Percentiles rank a stretch among this genome's conserved stretches.
Evolutionary conservation across 2,797 vertebrate species (phyloP).

Genomic region (Chaetodon trifasciatus): DNA sequence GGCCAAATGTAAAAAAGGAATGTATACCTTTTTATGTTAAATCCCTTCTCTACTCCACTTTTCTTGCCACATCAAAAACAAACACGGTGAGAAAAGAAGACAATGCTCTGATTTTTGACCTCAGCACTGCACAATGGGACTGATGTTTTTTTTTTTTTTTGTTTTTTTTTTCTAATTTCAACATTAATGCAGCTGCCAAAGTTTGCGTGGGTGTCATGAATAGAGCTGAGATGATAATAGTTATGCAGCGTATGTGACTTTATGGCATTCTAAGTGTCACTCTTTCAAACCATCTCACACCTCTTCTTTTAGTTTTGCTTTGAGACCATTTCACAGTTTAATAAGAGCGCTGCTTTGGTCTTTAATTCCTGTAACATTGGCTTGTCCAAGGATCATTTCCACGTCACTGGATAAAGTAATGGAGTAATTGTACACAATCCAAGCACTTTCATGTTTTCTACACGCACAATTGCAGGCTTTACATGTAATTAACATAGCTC

Average conservation of each 20-base stretch:
- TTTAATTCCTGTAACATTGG: constrained; percentile 40
- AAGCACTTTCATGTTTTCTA: constrained; percentile 66
- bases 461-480: constrained; percentile 71
- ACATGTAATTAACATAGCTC: constrained; percentile 75
- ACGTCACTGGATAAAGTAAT: constrained; percentile 60
- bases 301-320: constrained; percentile 6
- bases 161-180: neutral
- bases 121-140: neutral
- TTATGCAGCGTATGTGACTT: neutral
- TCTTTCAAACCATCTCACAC: neutral
- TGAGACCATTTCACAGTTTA: constrained; percentile 17
- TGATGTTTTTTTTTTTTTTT: neutral
- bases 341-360: constrained; percentile 5
- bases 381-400: constrained; percentile 59
- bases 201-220: neutral
- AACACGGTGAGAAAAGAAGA: constrained; percentile 19
- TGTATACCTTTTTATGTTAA: too few species aligned
- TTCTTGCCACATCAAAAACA: neutral
- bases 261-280: neutral
- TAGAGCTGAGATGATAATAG: constrained; percentile 5
- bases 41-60: too few species aligned
- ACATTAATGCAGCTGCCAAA: constrained; percentile 15
- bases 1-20: too few species aligned
- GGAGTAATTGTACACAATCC: constrained; percentile 58
- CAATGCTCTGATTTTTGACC: constrained; percentile 7